These are phyloP conservation scores for Drosophila insularis DNA, from an alignment of 1,140 invertebrate genomes.

Conservation along the genomic window DNA sequence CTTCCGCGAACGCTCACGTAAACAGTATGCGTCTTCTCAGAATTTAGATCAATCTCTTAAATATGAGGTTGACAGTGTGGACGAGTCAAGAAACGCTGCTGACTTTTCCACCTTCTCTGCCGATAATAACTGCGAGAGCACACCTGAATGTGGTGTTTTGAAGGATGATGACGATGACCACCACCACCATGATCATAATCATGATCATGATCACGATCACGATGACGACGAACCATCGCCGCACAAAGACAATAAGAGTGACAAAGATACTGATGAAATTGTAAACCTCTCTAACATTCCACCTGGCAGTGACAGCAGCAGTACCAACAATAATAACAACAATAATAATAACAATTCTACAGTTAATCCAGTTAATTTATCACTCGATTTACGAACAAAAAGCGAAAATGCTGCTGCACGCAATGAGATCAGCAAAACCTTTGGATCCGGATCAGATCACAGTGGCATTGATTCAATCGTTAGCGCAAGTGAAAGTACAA, in stretches of 20 bases:
- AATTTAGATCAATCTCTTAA: conserved; percentile 64
- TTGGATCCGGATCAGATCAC: conserved; percentile 54
- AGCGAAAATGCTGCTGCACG: conserved; percentile 68
- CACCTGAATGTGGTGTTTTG: conserved; percentile 30
- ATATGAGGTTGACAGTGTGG: conserved; percentile 70
- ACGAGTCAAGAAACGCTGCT: conserved; percentile 48
- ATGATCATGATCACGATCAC: not conserved
- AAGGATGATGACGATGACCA: conserved; percentile 61
- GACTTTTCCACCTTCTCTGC: conserved; percentile 57
- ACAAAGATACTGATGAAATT: conserved; percentile 72
- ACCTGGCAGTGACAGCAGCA: conserved; percentile 43
- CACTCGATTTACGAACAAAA: conserved; percentile 83
- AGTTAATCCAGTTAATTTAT: conserved; percentile 90
- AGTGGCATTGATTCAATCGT: conserved; percentile 61
- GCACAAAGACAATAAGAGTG: conserved; percentile 70
- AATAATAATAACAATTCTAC: conserved; percentile 68
- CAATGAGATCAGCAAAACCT: conserved; percentile 44
- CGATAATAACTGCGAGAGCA: conserved; percentile 56
- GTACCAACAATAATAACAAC: conserved; percentile 35
- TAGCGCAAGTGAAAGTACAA: conserved; percentile 83
- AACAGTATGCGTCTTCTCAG: conserved; percentile 58
- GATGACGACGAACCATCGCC: not conserved
- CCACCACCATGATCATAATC: not conserved
- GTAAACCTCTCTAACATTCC: conserved; percentile 72
- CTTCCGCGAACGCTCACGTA: conserved; percentile 80